Percentiles rank a stretch among this genome's conserved stretches.
Conservation (phyloP, 2,797 vertebrate species). For the Margarornis squamiger region DNA sequence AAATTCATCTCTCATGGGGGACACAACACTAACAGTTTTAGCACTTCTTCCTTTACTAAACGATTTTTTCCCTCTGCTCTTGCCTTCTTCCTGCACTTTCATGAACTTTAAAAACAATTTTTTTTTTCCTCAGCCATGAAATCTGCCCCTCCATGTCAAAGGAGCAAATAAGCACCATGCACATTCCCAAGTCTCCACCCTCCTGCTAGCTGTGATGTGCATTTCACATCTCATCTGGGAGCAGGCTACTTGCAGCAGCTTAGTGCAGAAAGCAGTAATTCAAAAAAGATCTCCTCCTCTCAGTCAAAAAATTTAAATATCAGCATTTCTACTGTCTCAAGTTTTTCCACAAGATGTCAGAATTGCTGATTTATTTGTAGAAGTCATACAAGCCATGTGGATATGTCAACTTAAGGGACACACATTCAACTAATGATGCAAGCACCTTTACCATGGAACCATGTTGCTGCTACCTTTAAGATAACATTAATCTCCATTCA, state of each 20-base stretch:
- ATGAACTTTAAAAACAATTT: neutral
- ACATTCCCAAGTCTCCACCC: neutral
- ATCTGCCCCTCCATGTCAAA: neutral
- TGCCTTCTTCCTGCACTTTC: neutral
- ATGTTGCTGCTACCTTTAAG: neutral
- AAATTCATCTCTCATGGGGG: neutral
- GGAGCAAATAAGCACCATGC: neutral
- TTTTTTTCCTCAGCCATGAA: neutral
- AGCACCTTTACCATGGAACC: neutral
- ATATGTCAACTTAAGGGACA: neutral
- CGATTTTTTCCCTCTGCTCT: neutral
- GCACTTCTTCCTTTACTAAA: neutral
- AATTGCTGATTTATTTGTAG: neutral
- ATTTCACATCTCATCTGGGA: neutral
- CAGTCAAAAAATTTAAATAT: neutral
- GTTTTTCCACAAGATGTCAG: neutral
- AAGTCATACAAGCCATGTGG: neutral
- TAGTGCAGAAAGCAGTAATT: neutral
- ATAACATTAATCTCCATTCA: neutral
- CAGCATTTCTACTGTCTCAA: neutral
- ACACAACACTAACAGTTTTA: neutral
- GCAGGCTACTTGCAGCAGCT: neutral
- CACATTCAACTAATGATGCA: neutral
- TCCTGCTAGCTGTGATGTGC: neutral
- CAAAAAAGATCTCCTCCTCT: neutral